Conservation (phyloP, 2,797 vertebrate genomes). For the Alca torda region DNA sequence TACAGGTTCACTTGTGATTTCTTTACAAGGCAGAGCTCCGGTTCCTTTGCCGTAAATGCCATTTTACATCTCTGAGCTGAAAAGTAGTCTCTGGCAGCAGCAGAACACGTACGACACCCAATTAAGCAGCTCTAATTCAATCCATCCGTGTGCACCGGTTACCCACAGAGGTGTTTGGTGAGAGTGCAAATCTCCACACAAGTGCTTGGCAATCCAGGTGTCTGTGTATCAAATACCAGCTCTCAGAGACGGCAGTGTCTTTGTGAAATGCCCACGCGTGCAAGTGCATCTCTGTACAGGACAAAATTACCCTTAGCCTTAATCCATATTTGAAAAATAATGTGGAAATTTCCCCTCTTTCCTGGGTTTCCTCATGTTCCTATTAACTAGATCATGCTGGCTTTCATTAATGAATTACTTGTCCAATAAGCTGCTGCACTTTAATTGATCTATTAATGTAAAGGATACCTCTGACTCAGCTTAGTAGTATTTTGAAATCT, state of each 20-base stretch:
- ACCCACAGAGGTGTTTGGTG: neutral
- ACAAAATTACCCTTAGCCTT: neutral
- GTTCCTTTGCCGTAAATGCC: neutral
- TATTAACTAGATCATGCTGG: neutral
- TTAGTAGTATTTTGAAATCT: neutral
- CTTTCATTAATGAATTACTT: neutral
- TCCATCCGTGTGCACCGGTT: neutral
- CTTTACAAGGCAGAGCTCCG: neutral
- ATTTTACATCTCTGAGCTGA: neutral
- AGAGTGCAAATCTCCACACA: neutral
- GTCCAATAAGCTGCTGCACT: neutral
- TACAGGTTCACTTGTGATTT: neutral
- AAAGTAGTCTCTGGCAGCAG: neutral
- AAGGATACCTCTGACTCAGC: neutral
- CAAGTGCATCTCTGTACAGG: neutral
- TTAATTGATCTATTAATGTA: neutral
- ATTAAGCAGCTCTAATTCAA: neutral
- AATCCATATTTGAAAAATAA: neutral
- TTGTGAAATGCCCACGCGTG: neutral
- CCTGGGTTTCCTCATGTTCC: neutral
- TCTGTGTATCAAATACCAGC: neutral
- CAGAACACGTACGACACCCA: neutral
- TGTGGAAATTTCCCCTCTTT: neutral
- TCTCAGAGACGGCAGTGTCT: neutral
- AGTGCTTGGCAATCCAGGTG: neutral